A percentile compares a stretch with the other conserved stretches of the same genome.
These are phyloP conservation scores for Caenorhabditis imperialis DNA, from an alignment of 2,888 invertebrate genomes.

Conservation along the genomic window DNA sequence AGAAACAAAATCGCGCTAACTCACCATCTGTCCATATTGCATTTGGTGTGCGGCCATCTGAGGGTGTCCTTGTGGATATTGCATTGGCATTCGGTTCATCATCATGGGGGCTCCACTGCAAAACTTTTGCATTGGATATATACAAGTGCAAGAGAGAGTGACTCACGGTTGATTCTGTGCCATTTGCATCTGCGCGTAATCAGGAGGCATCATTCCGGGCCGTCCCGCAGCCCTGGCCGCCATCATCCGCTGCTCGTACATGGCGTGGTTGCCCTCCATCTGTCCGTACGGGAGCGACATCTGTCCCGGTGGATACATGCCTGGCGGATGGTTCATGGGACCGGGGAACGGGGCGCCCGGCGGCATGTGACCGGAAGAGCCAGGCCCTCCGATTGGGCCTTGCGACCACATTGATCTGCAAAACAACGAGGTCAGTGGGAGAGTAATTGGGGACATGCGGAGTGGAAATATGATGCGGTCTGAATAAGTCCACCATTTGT, in stretches of 20 bases:
- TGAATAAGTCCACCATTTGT: no score
- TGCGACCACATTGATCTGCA: conserved; percentile 45
- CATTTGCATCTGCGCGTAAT: conserved; percentile 38
- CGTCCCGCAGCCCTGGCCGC: conserved; percentile 20
- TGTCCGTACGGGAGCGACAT: conserved; percentile 47
- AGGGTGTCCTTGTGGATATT: conserved; percentile 31
- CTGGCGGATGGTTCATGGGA: conserved; percentile 33
- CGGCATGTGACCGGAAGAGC: conserved; percentile 45
- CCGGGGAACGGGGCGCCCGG: conserved; percentile 38
- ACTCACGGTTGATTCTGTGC: conserved; percentile 43
- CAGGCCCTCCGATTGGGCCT: conserved; percentile 39
- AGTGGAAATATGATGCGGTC: no score
- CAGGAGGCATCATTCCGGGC: conserved; percentile 42
- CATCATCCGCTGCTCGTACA: conserved; percentile 42
- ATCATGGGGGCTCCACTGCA: conserved; percentile 25
- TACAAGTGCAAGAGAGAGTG: not conserved
- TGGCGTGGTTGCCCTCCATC: conserved; percentile 49
- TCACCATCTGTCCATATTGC: conserved; percentile 42
- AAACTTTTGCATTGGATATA: not conserved
- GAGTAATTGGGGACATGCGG: not conserved
- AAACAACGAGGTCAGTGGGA: not conserved
- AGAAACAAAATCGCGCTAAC: not conserved
- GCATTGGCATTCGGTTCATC: conserved; percentile 20
- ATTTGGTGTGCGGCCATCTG: conserved; percentile 34
- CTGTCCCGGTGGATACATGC: conserved; percentile 32